Evolutionary conservation across 1,140 invertebrate species (phyloP), one percentile per base, ranked within the genome.

Genomic region (Bradynema listronoti): DNA sequence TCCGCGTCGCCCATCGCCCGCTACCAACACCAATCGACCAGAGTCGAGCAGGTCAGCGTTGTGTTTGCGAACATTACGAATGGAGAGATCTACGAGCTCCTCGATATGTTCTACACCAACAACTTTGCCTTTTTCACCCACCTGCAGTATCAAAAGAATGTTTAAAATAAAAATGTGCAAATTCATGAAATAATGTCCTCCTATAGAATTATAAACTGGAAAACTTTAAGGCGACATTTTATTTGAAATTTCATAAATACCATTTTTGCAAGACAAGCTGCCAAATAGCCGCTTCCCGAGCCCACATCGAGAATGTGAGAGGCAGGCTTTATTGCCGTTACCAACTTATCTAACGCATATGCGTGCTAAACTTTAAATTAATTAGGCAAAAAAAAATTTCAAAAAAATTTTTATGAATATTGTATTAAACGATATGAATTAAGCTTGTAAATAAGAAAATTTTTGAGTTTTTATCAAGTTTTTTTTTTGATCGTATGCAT

Each of bases 51-150:
- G 80, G 54, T 85, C 80, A 19, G 84, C 81, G 70, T 88, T 84
- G 74, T 89, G 87, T 66, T 83, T 84, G 54, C 85, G 82, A 27
- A 95, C 85, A 79, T 94, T 94, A 68, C 82, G 80, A 30, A 82
- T 82, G 6, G 90, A 87, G 61, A 85, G 78, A 58, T 85, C 80
- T 5, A 91, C 86, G 59, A 96, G 81, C 77, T 91, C 85, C 29
- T 86, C 82, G 70, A 95, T 91, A 79, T 95, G 91, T 78, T 96
- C 92, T 65, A 96, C 89, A 14, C 91, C 92, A 63, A 95, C 82
- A 11, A 84, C 86, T 71, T 82, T 77, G 29, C 91, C 91, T 61
- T 81, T 84, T 43, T 84, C 80, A 30, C 87, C 87, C 51, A 86
- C 83, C 84, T 51, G 24, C 22, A 42, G 72, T 63, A 43, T 11